Conservation (phyloP, 2,888 invertebrate genomes). For the Melanargia galathea region DNA sequence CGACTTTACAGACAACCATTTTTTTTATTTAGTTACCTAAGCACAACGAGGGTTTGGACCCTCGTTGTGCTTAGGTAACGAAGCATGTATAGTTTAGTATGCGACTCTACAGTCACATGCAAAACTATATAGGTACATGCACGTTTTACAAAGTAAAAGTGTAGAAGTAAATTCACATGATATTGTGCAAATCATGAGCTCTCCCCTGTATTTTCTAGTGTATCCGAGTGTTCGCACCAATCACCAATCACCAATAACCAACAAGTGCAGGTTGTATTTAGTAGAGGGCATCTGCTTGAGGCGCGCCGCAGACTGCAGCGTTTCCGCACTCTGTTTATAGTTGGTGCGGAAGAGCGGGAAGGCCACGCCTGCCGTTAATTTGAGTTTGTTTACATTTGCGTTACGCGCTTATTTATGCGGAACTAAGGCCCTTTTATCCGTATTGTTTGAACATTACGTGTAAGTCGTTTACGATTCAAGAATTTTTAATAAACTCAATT, state of each 20-base stretch:
- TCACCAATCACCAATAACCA: conserved; percentile 7
- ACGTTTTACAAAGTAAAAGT: no score
- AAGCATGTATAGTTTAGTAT: no score
- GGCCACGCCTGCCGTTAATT: conserved; percentile 61
- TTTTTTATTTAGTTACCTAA: not conserved
- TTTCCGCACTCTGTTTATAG: conserved; percentile 77
- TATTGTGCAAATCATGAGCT: conserved; percentile 6
- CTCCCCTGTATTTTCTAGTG: not conserved
- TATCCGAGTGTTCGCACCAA: not conserved
- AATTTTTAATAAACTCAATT: conserved; percentile 2
- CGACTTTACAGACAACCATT: not conserved
- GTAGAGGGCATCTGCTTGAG: conserved; percentile 22
- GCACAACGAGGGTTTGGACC: no score
- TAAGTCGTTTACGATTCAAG: not conserved
- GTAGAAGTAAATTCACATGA: not conserved
- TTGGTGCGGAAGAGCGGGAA: conserved; percentile 70
- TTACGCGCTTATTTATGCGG: conserved; percentile 49
- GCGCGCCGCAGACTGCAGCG: conserved; percentile 50
- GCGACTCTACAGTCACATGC: no score
- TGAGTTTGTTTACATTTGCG: conserved; percentile 51
- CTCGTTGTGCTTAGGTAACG: no score
- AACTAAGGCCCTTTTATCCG: conserved; percentile 38
- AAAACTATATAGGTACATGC: no score
- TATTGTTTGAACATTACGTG: conserved; percentile 18
- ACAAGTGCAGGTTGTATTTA: conserved; percentile 31